Base-by-base conservation (phyloP, 35 echinoderm and acorn worm genomes). In the Acanthaster planci region DNA sequence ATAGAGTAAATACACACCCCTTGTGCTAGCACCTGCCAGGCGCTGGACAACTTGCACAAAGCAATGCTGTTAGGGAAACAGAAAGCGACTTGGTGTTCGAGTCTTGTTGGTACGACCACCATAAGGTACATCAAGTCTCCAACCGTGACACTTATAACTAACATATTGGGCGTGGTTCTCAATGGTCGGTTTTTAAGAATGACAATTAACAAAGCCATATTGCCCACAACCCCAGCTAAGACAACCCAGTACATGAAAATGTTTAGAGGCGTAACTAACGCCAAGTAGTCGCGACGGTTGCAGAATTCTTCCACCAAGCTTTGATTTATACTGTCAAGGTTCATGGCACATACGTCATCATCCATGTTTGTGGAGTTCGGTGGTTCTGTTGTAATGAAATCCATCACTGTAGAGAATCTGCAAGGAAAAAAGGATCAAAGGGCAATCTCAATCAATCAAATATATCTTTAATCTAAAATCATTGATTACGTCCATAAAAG, bases 1-100 rank as follows among this genome's bases (percentile, higher is more conserved):
- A 94, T 44, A 4, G 92, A 90, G 30, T 81, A 80, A 12, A 94
- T 88, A 52, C 92, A 94, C 16, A 94, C 87, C 12, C 92, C 92
- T 32, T 94, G 92, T 10, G 82, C 92, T 17, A 84, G 76, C 17
- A 82, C 84, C 37, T 90, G 82, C 17, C 82, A 77, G 50, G 88
- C 78, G 40, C 89, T 90, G n/a, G 80, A 57, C 37, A 94, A 55
- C 56, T 94, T 94, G 52, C 92, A 94, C 14, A 78, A 36, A 10
- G 83, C 60, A 29, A 56, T 40, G 32, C 87, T 84, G 50, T 86
- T 82, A 57, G 89, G 82, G 87, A 87, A 94, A 77, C 80, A 58
- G 8, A 83, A 78, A 37, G 86, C 52, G 2, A 90, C 51, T 36
- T 94, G 87, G 31, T 86, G 82, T 54, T 94, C 87, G 4, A 94